A percentile compares a stretch with the other conserved stretches of the same genome.
phyloP scores from a whole-genome alignment of 30 jellyfish, hydroid and myxozoan genomes.

The Cassiopea andromeda region DNA sequence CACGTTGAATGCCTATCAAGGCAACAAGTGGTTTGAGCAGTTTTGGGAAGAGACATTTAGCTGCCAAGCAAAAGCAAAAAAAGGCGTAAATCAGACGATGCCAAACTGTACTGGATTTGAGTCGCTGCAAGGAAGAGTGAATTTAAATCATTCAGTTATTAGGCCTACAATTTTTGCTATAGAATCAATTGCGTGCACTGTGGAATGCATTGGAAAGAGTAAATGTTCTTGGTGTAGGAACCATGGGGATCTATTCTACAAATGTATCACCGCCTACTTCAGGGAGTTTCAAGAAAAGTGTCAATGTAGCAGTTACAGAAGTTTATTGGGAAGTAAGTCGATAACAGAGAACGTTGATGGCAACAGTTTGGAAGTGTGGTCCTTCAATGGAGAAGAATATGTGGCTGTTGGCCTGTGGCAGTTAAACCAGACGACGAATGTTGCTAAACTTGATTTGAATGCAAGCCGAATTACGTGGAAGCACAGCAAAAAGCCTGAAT shows the following conservation, averaged over 20 bases:
- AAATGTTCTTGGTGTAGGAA: not conserved
- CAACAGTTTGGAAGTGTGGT: not conserved
- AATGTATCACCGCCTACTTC: slow-evolving; percentile 11
- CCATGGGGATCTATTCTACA: not conserved
- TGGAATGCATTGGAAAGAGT: not conserved
- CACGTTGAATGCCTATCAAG: not conserved
- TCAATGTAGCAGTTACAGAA: not conserved
- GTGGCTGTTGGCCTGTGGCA: slow-evolving; percentile 9
- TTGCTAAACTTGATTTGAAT: not conserved
- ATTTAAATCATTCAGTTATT: not conserved
- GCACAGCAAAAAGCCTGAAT: slow-evolving; percentile 5
- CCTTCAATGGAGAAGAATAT: slow-evolving; percentile 11
- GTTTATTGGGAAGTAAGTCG: not conserved
- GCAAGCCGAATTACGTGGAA: not conserved
- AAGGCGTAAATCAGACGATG: not conserved
- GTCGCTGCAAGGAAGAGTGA: not conserved
- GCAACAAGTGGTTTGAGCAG: slow-evolving; percentile 66
- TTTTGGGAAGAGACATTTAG: slow-evolving; percentile 66
- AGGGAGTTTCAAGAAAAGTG: not conserved
- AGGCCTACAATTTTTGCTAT: not conserved
- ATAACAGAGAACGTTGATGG: not conserved
- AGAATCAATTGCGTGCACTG: slow-evolving; percentile 4
- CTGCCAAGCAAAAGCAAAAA: not conserved
- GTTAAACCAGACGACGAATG: not conserved
- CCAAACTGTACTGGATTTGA: slow-evolving; percentile 45